Evolutionary conservation across 2,888 invertebrate genomes (phyloP).

Genomic region (Ariolimax columbianus): DNA sequence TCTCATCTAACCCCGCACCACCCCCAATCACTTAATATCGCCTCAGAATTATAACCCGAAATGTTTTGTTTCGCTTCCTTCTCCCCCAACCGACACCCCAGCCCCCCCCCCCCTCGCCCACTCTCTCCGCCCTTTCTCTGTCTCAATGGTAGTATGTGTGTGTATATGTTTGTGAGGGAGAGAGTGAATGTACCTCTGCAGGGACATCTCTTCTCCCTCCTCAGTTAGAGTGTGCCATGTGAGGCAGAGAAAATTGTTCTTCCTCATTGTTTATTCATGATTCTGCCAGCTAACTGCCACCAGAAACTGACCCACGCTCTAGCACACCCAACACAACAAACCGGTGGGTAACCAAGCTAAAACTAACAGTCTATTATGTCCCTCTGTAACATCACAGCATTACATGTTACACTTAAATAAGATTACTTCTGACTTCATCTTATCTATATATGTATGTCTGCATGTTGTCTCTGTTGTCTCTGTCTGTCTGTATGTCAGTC

Average conservation of each 20-base stretch:
- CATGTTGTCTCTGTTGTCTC: too few relatives aligned
- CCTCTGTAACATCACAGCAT: too few relatives aligned
- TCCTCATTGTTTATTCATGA: constrained; percentile 7
- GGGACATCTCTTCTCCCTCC: neutral
- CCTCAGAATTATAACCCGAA: too few relatives aligned
- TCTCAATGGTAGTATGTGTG: neutral
- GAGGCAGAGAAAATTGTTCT: neutral
- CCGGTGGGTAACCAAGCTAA: neutral
- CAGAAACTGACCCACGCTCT: neutral
- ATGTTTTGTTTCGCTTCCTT: too few relatives aligned
- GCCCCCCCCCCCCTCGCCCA: too few relatives aligned
- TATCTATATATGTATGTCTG: too few relatives aligned
- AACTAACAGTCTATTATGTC: neutral
- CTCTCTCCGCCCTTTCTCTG: too few relatives aligned
- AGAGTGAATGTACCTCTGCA: neutral
- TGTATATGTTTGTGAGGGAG: neutral
- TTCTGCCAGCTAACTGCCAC: neutral
- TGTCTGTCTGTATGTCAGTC: too few relatives aligned
- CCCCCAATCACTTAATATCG: too few relatives aligned
- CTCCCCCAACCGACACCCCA: too few relatives aligned
- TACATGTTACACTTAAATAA: neutral
- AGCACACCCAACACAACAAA: neutral
- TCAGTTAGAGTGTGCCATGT: neutral
- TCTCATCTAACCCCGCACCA: too few relatives aligned
- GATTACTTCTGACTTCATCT: too few relatives aligned